Percentiles rank a stretch among this genome's conserved stretches.
phyloP scores from a whole-genome alignment of 2,113 vertebrate genomes.

The Notarius lentiginosus region DNA sequence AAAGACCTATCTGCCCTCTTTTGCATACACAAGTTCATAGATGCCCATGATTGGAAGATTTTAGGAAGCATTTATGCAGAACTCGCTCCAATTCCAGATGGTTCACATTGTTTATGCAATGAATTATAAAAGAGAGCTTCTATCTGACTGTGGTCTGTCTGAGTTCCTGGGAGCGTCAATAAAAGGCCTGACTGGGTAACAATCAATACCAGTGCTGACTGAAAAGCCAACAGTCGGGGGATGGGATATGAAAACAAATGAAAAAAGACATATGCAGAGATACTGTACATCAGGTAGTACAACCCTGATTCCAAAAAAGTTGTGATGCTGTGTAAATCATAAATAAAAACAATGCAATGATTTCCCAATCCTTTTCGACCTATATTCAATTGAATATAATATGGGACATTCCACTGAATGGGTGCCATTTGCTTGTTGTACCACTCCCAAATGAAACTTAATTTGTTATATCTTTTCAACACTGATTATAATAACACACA shows the following conservation, averaged over 20 bases:
- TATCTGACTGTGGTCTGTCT: conserved; percentile 24
- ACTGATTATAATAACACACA: too few species aligned
- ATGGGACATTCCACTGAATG: too few species aligned
- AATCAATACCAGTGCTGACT: conserved; percentile 42
- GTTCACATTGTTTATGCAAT: background rate
- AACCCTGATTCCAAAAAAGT: background rate
- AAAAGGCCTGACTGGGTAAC: conserved; percentile 34
- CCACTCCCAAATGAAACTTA: too few species aligned
- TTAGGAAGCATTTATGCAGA: background rate
- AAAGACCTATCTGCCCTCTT: background rate
- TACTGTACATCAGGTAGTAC: background rate
- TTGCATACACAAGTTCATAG: background rate
- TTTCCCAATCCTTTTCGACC: too few species aligned
- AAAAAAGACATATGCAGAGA: conserved; percentile 11
- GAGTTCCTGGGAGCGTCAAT: conserved; percentile 43
- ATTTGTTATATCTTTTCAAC: too few species aligned
- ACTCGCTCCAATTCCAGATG: background rate
- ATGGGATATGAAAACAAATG: conserved; percentile 23
- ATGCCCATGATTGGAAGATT: background rate
- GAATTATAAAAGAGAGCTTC: background rate
- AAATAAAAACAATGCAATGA: too few species aligned
- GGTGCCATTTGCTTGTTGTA: too few species aligned
- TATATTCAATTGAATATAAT: too few species aligned
- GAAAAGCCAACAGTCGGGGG: conserved; percentile 28
- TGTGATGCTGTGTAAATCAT: too few species aligned